Evolutionary conservation across 2,797 vertebrate species (phyloP).

Genomic region (Enteromius fasciolatus): DNA sequence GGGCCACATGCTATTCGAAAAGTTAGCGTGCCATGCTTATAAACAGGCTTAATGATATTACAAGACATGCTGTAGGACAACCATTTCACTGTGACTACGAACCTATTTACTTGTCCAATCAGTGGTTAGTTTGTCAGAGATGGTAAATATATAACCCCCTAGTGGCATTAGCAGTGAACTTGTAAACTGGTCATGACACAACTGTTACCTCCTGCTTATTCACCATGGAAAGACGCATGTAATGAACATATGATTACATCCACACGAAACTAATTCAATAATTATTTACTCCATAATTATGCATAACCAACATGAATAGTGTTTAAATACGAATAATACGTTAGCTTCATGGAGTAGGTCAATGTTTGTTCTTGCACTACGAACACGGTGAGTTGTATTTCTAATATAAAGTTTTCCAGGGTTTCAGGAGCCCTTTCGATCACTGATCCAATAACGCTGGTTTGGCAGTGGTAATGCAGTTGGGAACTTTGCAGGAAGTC

Average conservation of each 20-base stretch:
- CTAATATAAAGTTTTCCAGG: neutral
- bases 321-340: neutral
- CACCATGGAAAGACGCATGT: neutral
- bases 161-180: neutral
- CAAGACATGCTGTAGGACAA: neutral
- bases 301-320: no score
- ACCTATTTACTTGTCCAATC: slow-evolving; percentile 7
- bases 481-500: neutral
- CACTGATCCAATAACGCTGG: neutral
- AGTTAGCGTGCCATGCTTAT: slow-evolving; percentile 41
- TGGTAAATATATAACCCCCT: neutral
- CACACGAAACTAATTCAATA: no score
- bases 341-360: no score
- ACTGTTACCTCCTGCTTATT: neutral
- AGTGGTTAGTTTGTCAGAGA: neutral
- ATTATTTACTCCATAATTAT: no score
- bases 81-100: neutral
- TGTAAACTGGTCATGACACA: neutral
- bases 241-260: neutral
- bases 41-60: slow-evolving; percentile 60
- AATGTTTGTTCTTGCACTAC: neutral
- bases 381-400: neutral
- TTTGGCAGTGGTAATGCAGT: neutral
- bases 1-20: slow-evolving; percentile 44
- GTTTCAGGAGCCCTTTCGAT: no score